phyloP scores from a whole-genome alignment of 2,797 vertebrate genomes.

The Corythornis leucogaster region DNA sequence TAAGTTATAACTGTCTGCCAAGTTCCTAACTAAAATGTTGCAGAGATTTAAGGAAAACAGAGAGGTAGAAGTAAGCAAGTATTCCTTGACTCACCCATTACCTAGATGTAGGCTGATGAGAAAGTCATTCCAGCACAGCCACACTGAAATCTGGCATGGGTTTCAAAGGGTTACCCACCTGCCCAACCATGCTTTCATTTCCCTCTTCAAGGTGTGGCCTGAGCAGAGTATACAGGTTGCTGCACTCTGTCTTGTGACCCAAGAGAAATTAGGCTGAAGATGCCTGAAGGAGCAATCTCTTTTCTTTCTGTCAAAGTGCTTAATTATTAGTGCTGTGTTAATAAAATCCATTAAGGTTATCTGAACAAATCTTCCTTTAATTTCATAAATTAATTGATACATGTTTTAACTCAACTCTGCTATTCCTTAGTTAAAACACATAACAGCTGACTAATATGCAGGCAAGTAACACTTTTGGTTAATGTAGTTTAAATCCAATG shows the following conservation, averaged over 20 bases:
- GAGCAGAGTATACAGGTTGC: not conserved
- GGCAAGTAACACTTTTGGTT: not conserved
- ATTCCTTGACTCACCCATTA: not conserved
- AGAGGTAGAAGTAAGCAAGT: not conserved
- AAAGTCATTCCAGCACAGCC: not conserved
- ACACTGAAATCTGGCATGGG: not conserved
- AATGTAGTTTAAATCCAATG: conserved; percentile 2
- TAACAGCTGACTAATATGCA: not conserved
- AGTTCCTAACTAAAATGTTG: not conserved
- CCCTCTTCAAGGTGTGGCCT: not conserved
- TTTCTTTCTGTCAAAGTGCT: not conserved
- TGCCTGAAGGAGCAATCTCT: not conserved
- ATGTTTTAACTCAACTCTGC: not conserved
- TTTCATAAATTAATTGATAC: conserved; percentile 16
- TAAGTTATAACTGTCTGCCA: not conserved
- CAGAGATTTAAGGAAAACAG: not conserved
- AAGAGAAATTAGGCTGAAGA: not conserved
- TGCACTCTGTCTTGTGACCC: not conserved
- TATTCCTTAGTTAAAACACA: not conserved
- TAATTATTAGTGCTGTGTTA: not conserved
- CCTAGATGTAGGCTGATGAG: not conserved
- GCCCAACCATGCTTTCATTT: not conserved
- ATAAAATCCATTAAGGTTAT: conserved; percentile 17
- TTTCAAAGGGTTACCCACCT: not conserved
- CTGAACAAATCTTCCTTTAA: not conserved